phyloP scores from a whole-genome alignment of 2,113 vertebrate species.

The Macrotis lagotis region DNA sequence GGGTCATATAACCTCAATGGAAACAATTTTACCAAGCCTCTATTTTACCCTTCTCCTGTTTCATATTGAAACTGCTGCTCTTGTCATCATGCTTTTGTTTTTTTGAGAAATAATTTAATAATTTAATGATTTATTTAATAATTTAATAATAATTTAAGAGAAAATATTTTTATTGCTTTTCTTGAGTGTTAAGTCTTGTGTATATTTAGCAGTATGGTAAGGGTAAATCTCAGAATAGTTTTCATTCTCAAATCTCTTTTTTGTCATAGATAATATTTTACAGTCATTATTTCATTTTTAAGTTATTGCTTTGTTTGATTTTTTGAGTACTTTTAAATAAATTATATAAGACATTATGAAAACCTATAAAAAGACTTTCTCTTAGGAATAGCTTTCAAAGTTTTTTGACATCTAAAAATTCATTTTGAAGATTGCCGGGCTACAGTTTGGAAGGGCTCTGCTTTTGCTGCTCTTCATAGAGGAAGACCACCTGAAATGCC shows the following conservation, averaged over 20 bases:
- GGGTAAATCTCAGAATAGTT: conserved; percentile 10
- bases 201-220: not conserved
- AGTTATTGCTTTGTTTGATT: conserved; percentile 49
- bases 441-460: conserved; percentile 90
- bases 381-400: conserved; percentile 60
- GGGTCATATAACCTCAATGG: conserved; percentile 71
- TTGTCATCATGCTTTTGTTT: not conserved
- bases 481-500: conserved; percentile 97
- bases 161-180: not conserved
- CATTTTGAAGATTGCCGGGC: conserved; percentile 89
- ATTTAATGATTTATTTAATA: too few relatives aligned
- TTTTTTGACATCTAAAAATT: conserved; percentile 70
- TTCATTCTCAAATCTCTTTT: conserved; percentile 12
- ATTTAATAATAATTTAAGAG: too few relatives aligned
- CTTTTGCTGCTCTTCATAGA: conserved; percentile 96
- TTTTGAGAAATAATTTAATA: not conserved
- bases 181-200: not conserved
- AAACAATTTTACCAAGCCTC: not conserved
- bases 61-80: not conserved
- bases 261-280: not conserved
- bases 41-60: not conserved
- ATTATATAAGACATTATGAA: conserved; percentile 73
- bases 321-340: conserved; percentile 76
- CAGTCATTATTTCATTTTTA: not conserved
- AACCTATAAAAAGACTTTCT: conserved; percentile 73